phyloP scores from a whole-genome alignment of 2,113 vertebrate genomes.

The Eptesicus fuscus region DNA sequence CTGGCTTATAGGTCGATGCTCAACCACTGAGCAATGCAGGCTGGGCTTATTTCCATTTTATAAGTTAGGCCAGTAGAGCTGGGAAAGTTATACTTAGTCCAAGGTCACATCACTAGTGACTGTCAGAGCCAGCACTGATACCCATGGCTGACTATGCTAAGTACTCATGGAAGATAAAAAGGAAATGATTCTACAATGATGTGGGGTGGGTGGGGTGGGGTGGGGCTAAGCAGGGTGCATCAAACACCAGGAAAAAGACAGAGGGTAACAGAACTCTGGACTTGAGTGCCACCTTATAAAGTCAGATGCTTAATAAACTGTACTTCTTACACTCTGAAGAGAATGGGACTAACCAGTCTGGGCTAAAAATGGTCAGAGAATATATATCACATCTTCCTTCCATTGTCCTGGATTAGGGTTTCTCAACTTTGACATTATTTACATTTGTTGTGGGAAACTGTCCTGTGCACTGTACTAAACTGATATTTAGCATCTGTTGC shows the following conservation, averaged over 20 bases:
- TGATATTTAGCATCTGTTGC: neutral
- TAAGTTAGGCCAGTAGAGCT: neutral
- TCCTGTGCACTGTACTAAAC: neutral
- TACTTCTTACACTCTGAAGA: neutral
- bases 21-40: no score
- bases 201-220: no score
- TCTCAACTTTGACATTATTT: neutral
- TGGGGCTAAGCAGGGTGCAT: accelerated
- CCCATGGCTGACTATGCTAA: neutral
- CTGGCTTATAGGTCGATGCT: no score
- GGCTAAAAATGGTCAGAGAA: neutral
- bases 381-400: neutral
- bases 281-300: accelerated
- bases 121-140: neutral
- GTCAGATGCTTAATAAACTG: neutral
- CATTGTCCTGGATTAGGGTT: neutral
- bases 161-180: neutral
- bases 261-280: neutral
- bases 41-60: neutral
- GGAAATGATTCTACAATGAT: no score
- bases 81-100: neutral
- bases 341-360: neutral
- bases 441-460: neutral
- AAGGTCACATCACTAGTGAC: neutral
- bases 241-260: neutral